Evolutionary conservation across 2,888 invertebrate species (phyloP), one percentile per base, ranked within the genome.

Genomic region (Xylocampa areola): DNA sequence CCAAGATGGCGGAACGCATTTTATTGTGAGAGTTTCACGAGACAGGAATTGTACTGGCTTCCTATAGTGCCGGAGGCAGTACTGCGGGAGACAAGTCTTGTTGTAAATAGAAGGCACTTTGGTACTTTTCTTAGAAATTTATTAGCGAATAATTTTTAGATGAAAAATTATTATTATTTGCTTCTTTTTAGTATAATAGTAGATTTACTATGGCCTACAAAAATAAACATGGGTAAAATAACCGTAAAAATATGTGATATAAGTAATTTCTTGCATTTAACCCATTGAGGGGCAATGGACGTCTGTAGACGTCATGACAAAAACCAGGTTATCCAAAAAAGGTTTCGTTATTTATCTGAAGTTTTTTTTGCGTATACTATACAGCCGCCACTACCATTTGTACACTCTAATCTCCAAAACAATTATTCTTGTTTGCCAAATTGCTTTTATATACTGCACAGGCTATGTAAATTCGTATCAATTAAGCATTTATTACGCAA

Each of bases 401-500:
- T n/a, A n/a, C n/a, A n/a, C n/a, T n/a, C n/a, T n/a, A n/a, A n/a
- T n/a, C n/a, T n/a, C n/a, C n/a, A n/a, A n/a, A n/a, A n/a, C n/a
- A n/a, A n/a, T n/a, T n/a, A n/a, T n/a, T n/a, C n/a, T 33, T 33
- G 16, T 16, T 16, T 33, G 10, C 33, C 13, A 37, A 55, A 44
- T 40, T 13, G 32, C 16, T 51, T 48, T 48, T 33, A 27, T 30
- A 49, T 49, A 44, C 27, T 32, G 41, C 14, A 17, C 6, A 50
- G 36, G 29, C 23, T 36, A 27, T 19, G 11, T 49, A 35, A 30
- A 51, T 41, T 45, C 7, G 32, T 44, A 52, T 32, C 32, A 39
- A 58, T 58, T 68, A 68, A 49, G 41, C 49, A 32, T 68, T 51
- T 73, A 50, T 50, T 49, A 54, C 57, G 32, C 21, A 14, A 67